These are phyloP conservation scores for Hybognathus amarus DNA, from an alignment of 2,797 vertebrate genomes.

Conservation along the genomic window DNA sequence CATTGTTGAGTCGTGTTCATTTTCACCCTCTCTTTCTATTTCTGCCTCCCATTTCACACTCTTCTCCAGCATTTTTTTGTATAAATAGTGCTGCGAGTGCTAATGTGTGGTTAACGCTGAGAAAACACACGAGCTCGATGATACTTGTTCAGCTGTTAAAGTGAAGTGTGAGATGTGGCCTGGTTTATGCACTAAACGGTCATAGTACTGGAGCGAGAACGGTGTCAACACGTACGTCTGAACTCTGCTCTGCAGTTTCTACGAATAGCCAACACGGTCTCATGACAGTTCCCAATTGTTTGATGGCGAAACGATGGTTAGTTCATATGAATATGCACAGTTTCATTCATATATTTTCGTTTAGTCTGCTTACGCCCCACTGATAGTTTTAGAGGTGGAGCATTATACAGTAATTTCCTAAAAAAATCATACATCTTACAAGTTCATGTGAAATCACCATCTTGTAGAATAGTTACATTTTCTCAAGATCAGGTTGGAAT, in stretches of 20 bases:
- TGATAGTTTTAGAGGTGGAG: no score
- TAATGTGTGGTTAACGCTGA: background rate
- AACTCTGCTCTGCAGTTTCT: background rate
- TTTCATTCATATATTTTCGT: background rate
- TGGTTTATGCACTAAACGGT: background rate
- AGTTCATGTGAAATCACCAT: background rate
- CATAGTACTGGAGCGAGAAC: background rate
- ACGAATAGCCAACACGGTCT: background rate
- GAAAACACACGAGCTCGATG: background rate
- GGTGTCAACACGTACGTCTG: background rate
- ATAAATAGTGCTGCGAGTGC: background rate
- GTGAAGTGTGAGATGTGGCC: background rate
- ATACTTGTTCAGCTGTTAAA: background rate
- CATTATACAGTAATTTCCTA: no score
- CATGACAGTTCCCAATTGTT: background rate
- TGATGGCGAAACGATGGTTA: background rate
- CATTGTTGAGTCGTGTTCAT: background rate
- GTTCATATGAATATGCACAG: background rate
- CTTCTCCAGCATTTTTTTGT: background rate
- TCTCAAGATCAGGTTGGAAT: background rate
- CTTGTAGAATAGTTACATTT: background rate
- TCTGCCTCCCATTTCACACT: background rate
- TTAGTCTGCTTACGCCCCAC: no score
- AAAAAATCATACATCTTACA: no score
- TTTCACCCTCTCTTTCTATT: background rate